Evolutionary conservation across 1,140 invertebrate species (phyloP), one percentile per base, ranked within the genome.

Genomic region (Zaprionus nigranus): DNA sequence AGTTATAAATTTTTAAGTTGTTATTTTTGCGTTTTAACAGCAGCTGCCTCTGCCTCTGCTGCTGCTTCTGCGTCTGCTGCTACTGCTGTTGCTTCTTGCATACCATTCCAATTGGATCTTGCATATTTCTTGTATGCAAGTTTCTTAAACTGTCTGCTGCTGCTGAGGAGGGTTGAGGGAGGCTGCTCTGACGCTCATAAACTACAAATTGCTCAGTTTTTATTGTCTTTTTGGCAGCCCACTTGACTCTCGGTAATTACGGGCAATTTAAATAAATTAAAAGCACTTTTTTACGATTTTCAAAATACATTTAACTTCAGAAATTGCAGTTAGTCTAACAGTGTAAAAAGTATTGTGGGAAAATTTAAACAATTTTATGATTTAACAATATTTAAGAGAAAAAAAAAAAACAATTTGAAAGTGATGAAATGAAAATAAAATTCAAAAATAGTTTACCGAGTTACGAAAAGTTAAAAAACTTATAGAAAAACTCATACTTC

Each of bases 1-100:
- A 90, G 91, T 92, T 92, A 86, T 92, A 92, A 86, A 90, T 83
- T 81, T 82, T 75, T 91, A 57, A 79, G 77, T 74, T 74, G 74
- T 91, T 90, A 74, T 79, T 80, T 76, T 64, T 60, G 40, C 2
- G 43, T 65, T 79, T 79, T 82, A 57, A 61, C 56, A 17, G 30
- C 71, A 70, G 53, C 64, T 30, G 38, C 11, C 36, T 22, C 60
- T 26, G 22, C 24, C n/a, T n/a, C 58, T 38, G 28, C 20, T 63
- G 53, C 64, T 30, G 38, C 5, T 15, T 15, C 51, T 26, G 40
- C 17, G 7, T 3, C 30, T 34, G 30, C 20, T 40, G 49, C 20
- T n/a, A 11, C 30, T 34, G 30, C 26, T 54, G 49, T 11, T 13
- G 28, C 28, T 46, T 51, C 61, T 75, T 58, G 79, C 66, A 69